These are phyloP conservation scores for Heliconius aoede DNA, from an alignment of 2,888 invertebrate species.

Conservation along the genomic window DNA sequence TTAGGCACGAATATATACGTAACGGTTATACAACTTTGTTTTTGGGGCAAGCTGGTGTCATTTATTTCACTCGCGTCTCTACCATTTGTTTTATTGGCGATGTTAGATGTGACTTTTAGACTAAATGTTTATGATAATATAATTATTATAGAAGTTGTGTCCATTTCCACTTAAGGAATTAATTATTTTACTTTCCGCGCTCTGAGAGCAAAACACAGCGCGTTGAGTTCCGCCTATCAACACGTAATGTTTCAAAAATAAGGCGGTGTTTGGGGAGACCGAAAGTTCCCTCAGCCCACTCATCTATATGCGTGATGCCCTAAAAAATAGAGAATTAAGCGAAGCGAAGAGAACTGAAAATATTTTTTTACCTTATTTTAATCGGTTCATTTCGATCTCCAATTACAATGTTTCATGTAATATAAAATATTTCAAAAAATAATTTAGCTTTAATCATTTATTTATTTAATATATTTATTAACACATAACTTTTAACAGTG, in stretches of 20 bases:
- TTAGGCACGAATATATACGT: constrained; percentile 16
- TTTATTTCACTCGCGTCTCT: not conserved
- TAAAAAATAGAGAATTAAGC: too few species aligned
- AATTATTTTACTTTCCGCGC: too few species aligned
- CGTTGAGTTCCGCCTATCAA: too few species aligned
- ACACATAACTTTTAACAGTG: not conserved
- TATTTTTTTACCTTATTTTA: not conserved
- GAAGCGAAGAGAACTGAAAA: too few species aligned
- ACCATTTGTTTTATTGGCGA: not conserved
- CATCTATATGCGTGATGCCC: too few species aligned
- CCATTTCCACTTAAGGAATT: too few species aligned
- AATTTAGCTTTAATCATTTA: not conserved
- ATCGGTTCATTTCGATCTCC: too few species aligned
- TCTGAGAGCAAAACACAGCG: too few species aligned
- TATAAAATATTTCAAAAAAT: not conserved
- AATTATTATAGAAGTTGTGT: too few species aligned
- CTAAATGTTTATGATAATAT: not conserved
- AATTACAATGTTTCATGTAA: not conserved
- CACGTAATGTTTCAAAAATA: too few species aligned
- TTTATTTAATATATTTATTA: not conserved
- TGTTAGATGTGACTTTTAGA: not conserved
- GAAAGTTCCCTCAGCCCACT: too few species aligned
- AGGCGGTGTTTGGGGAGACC: too few species aligned
- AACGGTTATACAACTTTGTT: constrained; percentile 22
- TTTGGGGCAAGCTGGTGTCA: not conserved